Evolutionary conservation across 2,113 vertebrate genomes (phyloP).

Genomic region (Vireo altiloquus): DNA sequence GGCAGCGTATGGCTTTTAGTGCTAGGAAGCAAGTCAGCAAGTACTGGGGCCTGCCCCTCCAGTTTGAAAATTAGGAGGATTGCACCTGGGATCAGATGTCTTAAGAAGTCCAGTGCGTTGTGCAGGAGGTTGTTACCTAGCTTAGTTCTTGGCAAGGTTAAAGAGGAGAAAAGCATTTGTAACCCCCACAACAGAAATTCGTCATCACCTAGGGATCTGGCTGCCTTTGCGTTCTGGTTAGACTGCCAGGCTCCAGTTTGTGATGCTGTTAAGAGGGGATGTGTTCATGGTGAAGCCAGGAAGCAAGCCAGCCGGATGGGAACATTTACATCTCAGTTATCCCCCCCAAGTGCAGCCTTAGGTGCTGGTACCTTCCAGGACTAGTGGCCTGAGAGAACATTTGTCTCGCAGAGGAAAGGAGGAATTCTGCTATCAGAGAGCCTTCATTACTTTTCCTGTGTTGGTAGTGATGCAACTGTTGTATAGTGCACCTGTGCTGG

Average conservation of each 20-base stretch:
- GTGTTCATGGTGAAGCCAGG: background rate
- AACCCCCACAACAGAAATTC: background rate
- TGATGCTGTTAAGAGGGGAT: background rate
- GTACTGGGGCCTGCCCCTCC: background rate
- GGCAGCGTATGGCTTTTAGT: background rate
- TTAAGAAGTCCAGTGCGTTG: background rate
- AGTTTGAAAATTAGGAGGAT: background rate
- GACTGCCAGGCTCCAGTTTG: background rate
- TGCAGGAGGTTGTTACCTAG: background rate
- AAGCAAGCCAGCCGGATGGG: background rate
- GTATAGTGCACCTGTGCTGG: background rate
- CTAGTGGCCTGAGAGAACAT: fast-evolving
- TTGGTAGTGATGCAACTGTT: background rate
- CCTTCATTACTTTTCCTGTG: background rate
- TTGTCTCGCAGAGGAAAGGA: background rate
- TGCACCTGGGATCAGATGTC: background rate
- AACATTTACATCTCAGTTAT: background rate
- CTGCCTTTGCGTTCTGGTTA: background rate
- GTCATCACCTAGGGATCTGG: background rate
- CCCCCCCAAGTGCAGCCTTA: background rate
- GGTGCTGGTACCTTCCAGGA: background rate
- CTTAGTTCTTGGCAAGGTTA: background rate
- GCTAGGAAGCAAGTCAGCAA: background rate
- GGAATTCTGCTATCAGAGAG: background rate
- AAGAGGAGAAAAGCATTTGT: background rate